Evolutionary conservation across 1,140 invertebrate species (phyloP).

Genomic region (Diabrotica virgifera): DNA sequence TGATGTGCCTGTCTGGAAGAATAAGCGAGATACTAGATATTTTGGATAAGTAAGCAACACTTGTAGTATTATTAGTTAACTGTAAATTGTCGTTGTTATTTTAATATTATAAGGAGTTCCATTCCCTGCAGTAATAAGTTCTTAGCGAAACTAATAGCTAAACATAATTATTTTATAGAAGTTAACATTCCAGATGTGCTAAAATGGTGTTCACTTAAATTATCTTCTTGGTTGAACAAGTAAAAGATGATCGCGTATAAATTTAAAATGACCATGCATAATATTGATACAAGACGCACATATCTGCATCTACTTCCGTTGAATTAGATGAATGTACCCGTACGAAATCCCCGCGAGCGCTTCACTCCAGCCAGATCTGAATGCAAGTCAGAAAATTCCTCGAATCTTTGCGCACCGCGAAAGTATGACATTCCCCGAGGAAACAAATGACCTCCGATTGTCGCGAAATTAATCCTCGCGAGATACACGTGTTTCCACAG

Average conservation of each 20-base stretch:
- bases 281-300: slow-evolving; percentile 1
- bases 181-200: no score
- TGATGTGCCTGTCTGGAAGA: no score
- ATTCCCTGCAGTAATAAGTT: no score
- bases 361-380: slow-evolving; percentile 5
- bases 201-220: no score
- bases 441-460: slow-evolving; percentile 20
- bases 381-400: slow-evolving; percentile 12
- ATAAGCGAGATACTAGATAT: no score
- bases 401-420: slow-evolving; percentile 13
- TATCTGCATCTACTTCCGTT: slow-evolving; percentile 3
- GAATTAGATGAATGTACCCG: slow-evolving; percentile 11
- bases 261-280: slow-evolving; percentile 9
- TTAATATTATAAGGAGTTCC: no score
- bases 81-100: no score
- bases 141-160: no score
- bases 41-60: no score
- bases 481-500: slow-evolving; percentile 22
- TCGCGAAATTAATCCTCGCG: slow-evolving; percentile 20
- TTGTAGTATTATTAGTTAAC: no score
- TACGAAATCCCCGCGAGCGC: neutral
- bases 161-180: no score
- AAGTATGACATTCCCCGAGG: slow-evolving; percentile 20
- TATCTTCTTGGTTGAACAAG: no score
- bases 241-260: neutral